A percentile compares a stretch with the other conserved stretches of the same genome.
Evolutionary conservation across 2,888 invertebrate genomes (phyloP).

Genomic region (Apotomis turbidana): DNA sequence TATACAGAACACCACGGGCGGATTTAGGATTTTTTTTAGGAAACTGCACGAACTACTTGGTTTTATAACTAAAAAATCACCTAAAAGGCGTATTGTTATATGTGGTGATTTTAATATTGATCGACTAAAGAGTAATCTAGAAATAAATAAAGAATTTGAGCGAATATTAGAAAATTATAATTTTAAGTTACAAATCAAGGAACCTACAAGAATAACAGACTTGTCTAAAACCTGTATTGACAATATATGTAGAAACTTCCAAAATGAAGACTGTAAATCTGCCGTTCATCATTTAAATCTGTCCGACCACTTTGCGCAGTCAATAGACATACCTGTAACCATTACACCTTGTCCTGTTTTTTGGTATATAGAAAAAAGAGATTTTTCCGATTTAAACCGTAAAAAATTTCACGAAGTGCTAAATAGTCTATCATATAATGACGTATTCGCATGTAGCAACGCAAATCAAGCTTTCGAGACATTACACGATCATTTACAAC

Average conservation of each 20-base stretch:
- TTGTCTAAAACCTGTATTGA: neutral
- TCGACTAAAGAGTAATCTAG: neutral
- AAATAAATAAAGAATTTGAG: neutral
- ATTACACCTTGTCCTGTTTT: neutral
- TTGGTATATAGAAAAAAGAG: neutral
- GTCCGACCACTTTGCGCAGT: neutral
- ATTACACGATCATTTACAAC: neutral
- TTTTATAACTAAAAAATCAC: neutral
- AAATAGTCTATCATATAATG: neutral
- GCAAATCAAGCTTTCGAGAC: neutral
- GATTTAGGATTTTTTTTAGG: too few relatives aligned
- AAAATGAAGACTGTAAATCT: neutral
- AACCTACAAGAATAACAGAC: neutral
- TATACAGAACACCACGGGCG: too few relatives aligned
- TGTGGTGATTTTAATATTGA: neutral
- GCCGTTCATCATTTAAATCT: neutral
- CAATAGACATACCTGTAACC: neutral
- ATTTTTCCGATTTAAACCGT: neutral
- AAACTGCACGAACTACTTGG: neutral
- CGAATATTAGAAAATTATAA: neutral
- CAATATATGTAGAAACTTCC: neutral
- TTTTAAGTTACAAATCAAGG: neutral
- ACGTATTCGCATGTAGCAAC: neutral
- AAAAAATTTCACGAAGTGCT: neutral
- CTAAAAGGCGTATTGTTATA: neutral